phyloP scores from a whole-genome alignment of 2,888 invertebrate species.

The Girardia tigrina region DNA sequence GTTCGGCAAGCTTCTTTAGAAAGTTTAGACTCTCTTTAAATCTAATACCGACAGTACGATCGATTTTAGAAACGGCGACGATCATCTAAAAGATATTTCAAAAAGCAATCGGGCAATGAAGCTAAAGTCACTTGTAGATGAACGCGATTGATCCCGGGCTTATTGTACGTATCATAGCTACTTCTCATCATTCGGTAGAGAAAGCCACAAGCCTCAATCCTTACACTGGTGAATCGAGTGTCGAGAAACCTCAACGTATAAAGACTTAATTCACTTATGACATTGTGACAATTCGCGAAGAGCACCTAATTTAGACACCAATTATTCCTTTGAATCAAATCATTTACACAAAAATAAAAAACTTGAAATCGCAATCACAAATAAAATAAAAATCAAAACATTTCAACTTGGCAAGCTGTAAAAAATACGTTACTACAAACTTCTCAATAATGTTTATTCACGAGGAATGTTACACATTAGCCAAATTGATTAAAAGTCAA shows the following conservation, averaged over 20 bases:
- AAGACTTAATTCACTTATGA: constrained; percentile 20
- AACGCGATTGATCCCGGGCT: constrained; percentile 70
- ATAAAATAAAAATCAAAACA: too few species aligned
- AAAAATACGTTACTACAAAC: too few species aligned
- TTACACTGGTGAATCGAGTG: constrained; percentile 66
- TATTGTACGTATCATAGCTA: constrained; percentile 74
- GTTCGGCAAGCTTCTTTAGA: constrained; percentile 57
- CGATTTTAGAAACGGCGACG: constrained; percentile 80
- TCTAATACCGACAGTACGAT: constrained; percentile 76
- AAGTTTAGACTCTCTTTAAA: constrained; percentile 82
- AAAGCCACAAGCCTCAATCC: constrained; percentile 78
- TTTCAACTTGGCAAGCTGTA: too few species aligned
- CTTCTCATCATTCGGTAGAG: constrained; percentile 79
- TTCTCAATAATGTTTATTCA: too few species aligned
- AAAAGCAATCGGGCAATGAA: too few species aligned
- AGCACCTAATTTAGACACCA: constrained; percentile 21
- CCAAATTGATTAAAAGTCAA: too few species aligned
- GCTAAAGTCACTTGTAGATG: constrained; percentile 72
- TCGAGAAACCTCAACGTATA: constrained; percentile 64
- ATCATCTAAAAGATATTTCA: constrained; percentile 63
- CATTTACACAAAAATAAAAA: too few species aligned
- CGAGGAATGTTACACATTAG: too few species aligned
- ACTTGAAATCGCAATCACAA: too few species aligned
- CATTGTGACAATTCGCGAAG: constrained; percentile 25
- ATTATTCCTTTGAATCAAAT: too few species aligned